Conservation (phyloP, 2,113 vertebrate genomes). For the Amphiprion ocellaris region DNA sequence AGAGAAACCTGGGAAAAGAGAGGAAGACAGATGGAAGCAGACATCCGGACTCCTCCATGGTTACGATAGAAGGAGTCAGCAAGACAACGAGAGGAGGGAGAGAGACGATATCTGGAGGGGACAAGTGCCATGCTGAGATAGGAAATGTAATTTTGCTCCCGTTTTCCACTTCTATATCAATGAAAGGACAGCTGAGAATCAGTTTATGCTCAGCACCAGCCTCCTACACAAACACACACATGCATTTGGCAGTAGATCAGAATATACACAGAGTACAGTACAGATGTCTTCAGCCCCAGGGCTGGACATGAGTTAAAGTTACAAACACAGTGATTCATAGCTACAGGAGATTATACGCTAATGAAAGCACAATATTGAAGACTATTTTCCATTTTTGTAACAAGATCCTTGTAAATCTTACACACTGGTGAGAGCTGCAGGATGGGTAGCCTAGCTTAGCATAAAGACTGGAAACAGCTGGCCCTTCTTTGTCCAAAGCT, state of each 20-base stretch:
- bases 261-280: neutral
- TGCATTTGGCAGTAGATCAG: neutral
- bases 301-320: neutral
- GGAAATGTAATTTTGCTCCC: conserved; percentile 25
- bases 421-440: no score
- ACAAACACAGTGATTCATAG: no score
- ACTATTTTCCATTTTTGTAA: no score
- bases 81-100: neutral
- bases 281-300: neutral
- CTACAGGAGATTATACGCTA: no score
- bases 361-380: no score
- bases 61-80: neutral
- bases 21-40: neutral
- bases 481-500: no score
- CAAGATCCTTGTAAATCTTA: no score
- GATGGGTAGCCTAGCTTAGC: no score
- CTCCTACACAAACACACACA: conserved; percentile 1
- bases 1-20: neutral
- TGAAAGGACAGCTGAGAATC: neutral
- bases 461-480: no score
- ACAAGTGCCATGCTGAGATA: conserved; percentile 24
- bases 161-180: conserved; percentile 12
- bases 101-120: conserved; percentile 1
- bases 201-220: conserved; percentile 5
- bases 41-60: neutral